phyloP scores from a whole-genome alignment of 2,113 vertebrate species.

The Centropus bengalensis region DNA sequence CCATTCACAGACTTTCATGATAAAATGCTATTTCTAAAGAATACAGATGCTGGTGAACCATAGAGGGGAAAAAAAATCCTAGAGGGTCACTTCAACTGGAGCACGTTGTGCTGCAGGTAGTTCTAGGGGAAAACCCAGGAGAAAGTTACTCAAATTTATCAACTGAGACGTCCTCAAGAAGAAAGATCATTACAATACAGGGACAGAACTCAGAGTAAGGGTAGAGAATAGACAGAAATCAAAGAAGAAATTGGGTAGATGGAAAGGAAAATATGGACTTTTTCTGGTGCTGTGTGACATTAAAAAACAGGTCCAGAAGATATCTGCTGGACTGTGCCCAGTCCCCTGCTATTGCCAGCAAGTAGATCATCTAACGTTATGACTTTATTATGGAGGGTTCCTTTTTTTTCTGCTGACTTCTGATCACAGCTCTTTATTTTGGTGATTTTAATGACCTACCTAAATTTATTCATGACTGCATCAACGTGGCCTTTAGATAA shows the following conservation, averaged over 20 bases:
- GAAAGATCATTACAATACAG: background rate
- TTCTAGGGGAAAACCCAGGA: background rate
- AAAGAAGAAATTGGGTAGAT: background rate
- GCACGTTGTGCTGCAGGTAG: accelerated
- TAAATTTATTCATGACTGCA: background rate
- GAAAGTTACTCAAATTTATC: background rate
- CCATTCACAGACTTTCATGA: background rate
- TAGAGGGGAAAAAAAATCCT: background rate
- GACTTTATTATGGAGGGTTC: background rate
- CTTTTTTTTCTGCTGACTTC: background rate
- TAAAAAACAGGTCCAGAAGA: background rate
- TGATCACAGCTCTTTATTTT: background rate
- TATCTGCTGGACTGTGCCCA: background rate
- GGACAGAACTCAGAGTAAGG: background rate
- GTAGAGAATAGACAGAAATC: background rate
- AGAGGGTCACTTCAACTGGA: background rate
- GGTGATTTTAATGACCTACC: background rate
- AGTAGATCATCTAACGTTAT: background rate
- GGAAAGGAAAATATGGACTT: background rate
- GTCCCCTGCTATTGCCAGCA: background rate
- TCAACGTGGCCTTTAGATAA: background rate
- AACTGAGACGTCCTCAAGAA: background rate
- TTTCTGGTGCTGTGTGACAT: background rate
- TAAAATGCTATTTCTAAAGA: background rate
- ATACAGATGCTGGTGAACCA: background rate